Base-by-base conservation (phyloP, 2,888 invertebrate species). In the Trachelus tabidus region DNA sequence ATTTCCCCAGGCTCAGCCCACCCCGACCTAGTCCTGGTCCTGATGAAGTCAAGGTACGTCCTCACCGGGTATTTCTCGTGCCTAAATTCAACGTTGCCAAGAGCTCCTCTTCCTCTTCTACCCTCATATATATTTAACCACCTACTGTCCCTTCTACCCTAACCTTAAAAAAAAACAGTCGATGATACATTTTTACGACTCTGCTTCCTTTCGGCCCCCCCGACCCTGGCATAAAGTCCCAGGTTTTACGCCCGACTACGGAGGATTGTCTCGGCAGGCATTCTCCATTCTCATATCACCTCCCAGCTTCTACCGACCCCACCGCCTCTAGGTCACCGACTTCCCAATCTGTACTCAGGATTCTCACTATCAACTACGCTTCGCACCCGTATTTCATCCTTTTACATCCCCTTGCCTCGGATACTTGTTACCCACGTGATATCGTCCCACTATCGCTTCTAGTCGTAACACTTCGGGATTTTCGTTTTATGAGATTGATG, bases 121-220 rank as follows among this genome's bases (percentile, higher is more conserved):
- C 68, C 33, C n/a, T 68, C 68, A 30, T 9, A 68, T 34, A 35
- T 33, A 34, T 15, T 11, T 30, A 76, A 34, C 73, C 33, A 56
- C 40, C 11, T 34, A 56, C 12, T 34, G 37, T n/a, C 73, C 12
- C 31, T 56, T 34, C 31, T 34, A n/a, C 31, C 33, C 15, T 15
- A 15, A 40, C 40, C 40, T 40, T 40, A 15, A 40, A 15, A 74
- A 75, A 77, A 68, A 73, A 77, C 80, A 77, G 81, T 81, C 83
- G 82, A 87, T 84, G 83, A 84, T 79, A 82, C 82, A 81, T 83
- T 81, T 83, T 85, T 82, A 82, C 82, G 83, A 81, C 76, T 79
- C 81, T 77, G 75, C 81, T 68, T 69, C 33, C 40, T 35, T n/a
- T 68, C 40, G 75, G 73, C 37, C 81, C 37, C 81, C 81, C 37